phyloP scores from a whole-genome alignment of 2,888 invertebrate species.

The Autographa pulchrina region DNA sequence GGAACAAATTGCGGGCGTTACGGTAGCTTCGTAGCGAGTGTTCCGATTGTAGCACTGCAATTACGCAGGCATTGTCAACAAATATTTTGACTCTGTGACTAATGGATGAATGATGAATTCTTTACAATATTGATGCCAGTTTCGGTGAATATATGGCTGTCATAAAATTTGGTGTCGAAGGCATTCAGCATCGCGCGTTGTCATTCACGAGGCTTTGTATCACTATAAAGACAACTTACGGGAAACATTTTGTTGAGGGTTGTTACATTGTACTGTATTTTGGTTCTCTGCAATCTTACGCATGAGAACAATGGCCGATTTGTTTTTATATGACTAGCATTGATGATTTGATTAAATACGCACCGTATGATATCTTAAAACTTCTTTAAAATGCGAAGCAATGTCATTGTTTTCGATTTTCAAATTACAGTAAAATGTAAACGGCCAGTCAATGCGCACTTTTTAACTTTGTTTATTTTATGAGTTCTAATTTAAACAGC shows the following conservation, averaged over 20 bases:
- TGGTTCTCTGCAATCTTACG: constrained; percentile 66
- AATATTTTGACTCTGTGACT: constrained; percentile 87
- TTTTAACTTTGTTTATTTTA: constrained; percentile 60
- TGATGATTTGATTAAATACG: constrained; percentile 40
- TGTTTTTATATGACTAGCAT: constrained; percentile 35
- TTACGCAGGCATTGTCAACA: constrained; percentile 86
- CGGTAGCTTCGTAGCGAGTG: constrained; percentile 89
- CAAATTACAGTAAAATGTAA: constrained; percentile 20
- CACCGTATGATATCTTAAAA: constrained; percentile 39
- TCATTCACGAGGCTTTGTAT: constrained; percentile 82
- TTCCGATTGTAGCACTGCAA: constrained; percentile 86
- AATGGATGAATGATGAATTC: constrained; percentile 89
- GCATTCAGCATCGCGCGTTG: constrained; percentile 81
- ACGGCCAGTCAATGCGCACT: constrained; percentile 45
- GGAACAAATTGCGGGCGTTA: constrained; percentile 88
- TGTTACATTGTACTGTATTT: constrained; percentile 69
- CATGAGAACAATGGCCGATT: constrained; percentile 46
- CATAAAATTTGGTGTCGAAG: constrained; percentile 85
- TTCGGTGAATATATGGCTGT: constrained; percentile 84
- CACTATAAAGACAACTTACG: constrained; percentile 77
- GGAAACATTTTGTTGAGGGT: constrained; percentile 78
- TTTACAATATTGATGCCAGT: constrained; percentile 86
- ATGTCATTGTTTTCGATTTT: constrained; percentile 27
- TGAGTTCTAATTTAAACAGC: constrained; percentile 57
- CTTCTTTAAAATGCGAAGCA: constrained; percentile 43